Evolutionary conservation across 2,888 invertebrate species (phyloP), one percentile per base, ranked within the genome.

Genomic region (Melolontha melolontha): DNA sequence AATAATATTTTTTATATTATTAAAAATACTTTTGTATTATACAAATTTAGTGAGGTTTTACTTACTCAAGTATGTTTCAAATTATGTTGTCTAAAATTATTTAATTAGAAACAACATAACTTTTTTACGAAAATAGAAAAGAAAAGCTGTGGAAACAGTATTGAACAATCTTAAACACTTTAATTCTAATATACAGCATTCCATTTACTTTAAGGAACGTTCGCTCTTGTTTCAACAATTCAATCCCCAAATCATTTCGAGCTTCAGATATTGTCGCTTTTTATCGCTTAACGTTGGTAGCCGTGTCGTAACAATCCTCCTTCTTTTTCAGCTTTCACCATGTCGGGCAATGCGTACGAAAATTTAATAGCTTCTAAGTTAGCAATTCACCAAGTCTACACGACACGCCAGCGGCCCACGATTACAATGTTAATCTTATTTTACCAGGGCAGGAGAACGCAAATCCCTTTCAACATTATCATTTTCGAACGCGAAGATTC

Each of bases 371-470:
- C 27, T 6, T 17, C n/a, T 22, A 50, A 50, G 50, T 50, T 27
- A n/a, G 27, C 50, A 50, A 50, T 50, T 50, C 22, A 16, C 5
- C 50, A 22, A 50, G 50, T 22, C 22, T 50, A 16, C 22, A 50
- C 50, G 34, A 34, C 7, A 6, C 6, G 34, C 34, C 10, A 10
- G 10, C 8, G 10, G 34, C 34, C 10, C 10, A 4, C 10, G 50
- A 17, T 50, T 50, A 22, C 22, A 50, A 50, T 50, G 50, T 22
- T 50, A 50, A 50, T 50, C 17, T 50, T 50, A 50, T 50, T 50
- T 50, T 50, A 11, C 22, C 22, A 10, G 10, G 22, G 22, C 34
- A 50, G 11, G 50, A 50, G 22, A 50, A 50, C 22, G 50, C 50
- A 50, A 50, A 22, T 50, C 11, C 22, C 22, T 22, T 7, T 34